A percentile compares a stretch with the other conserved stretches of the same genome.
These are phyloP conservation scores for Bradynema listronoti DNA, from an alignment of 1,140 invertebrate species.

Conservation along the genomic window DNA sequence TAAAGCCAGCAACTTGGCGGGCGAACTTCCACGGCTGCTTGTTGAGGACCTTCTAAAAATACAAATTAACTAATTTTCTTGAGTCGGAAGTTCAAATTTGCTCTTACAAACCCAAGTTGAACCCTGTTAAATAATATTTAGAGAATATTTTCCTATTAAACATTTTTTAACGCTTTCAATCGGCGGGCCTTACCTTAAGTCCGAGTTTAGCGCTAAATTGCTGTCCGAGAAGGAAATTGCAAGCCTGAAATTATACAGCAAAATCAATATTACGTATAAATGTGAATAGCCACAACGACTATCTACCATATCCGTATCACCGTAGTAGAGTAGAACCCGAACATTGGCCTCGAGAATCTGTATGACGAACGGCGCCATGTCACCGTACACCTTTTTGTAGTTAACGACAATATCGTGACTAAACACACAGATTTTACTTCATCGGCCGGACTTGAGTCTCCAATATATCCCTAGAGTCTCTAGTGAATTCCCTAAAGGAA, in stretches of 20 bases:
- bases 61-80: conserved; percentile 7
- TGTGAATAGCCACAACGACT: conserved; percentile 53
- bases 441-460: background rate
- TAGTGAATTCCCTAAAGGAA: background rate
- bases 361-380: conserved; percentile 54
- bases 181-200: conserved; percentile 26
- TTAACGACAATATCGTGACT: conserved; percentile 51
- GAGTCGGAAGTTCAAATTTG: background rate
- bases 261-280: no score
- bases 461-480: background rate
- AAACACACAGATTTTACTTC: conserved; percentile 17
- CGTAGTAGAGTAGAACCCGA: conserved; percentile 63
- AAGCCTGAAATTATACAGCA: conserved; percentile 53
- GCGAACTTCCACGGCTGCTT: conserved; percentile 56
- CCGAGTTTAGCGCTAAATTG: conserved; percentile 48
- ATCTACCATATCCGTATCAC: conserved; percentile 64
- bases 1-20: conserved; percentile 55
- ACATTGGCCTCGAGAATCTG: conserved; percentile 57
- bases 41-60: conserved; percentile 34
- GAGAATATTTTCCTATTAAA: no score
- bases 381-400: conserved; percentile 53
- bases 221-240: conserved; percentile 60
- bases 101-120: no score
- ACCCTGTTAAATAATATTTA: no score
- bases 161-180: no score